phyloP scores from a whole-genome alignment of 2,113 vertebrate genomes.

The Pangasianodon gigas region DNA sequence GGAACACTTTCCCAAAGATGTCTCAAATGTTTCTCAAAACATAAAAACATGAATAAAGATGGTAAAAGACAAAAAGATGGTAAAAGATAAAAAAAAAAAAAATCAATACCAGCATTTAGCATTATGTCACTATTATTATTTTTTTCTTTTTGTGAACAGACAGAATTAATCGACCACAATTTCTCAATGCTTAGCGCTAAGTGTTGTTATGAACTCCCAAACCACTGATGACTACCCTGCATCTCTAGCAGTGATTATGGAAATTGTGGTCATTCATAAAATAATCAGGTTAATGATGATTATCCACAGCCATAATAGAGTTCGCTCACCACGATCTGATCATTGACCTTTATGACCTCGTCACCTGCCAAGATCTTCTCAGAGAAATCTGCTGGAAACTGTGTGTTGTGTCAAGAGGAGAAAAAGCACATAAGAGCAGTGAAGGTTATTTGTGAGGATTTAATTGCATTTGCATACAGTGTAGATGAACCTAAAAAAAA shows the following conservation, averaged over 20 bases:
- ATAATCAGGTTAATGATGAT: not conserved
- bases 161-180: not conserved
- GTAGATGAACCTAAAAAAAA: not conserved
- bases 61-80: too few species aligned
- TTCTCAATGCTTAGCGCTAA: not conserved
- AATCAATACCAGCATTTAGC: not conserved
- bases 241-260: not conserved
- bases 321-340: constrained; percentile 91
- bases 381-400: constrained; percentile 66
- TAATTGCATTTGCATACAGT: not conserved
- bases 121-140: not conserved
- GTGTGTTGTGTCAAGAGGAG: not conserved
- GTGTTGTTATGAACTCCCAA: not conserved
- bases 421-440: not conserved
- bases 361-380: constrained; percentile 82
- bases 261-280: not conserved
- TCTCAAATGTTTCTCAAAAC: not conserved
- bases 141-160: not conserved
- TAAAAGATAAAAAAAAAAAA: not conserved
- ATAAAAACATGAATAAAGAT: too few species aligned
- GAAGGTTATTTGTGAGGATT: not conserved
- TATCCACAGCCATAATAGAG: not conserved
- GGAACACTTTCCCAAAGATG: not conserved
- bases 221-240: not conserved
- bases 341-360: constrained; percentile 90